Conservation (phyloP, 2,888 invertebrate species). For the Andricus curvator region DNA sequence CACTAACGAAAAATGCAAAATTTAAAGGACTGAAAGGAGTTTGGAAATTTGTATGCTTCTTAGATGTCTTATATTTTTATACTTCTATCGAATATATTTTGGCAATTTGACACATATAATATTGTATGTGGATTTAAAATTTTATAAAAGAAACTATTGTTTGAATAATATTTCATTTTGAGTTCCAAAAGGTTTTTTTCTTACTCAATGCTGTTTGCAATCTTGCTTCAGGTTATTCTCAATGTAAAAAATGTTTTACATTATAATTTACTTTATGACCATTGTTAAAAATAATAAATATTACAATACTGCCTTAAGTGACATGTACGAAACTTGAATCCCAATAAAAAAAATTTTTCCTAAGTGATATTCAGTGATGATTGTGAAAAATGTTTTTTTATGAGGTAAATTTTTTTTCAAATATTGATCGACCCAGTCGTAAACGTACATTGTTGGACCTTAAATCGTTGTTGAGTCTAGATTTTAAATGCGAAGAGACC, state of each 20-base stretch:
- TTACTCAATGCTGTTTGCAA: neutral
- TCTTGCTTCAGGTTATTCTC: no score
- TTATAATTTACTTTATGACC: neutral
- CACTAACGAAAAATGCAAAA: neutral
- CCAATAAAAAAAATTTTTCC: neutral
- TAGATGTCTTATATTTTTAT: neutral
- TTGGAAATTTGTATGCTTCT: neutral
- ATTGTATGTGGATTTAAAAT: neutral
- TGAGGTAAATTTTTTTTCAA: neutral
- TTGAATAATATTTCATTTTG: neutral
- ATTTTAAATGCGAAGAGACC: neutral
- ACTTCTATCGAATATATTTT: neutral
- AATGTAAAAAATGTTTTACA: neutral
- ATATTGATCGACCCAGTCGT: neutral
- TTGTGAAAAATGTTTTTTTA: neutral
- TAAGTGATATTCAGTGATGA: neutral
- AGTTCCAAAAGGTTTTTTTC: neutral
- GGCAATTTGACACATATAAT: neutral
- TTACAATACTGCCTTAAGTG: neutral
- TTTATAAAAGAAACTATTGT: neutral
- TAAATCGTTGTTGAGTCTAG: neutral
- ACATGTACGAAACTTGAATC: neutral
- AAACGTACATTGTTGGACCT: neutral
- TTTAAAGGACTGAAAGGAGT: neutral
- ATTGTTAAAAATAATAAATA: neutral